phyloP scores from a whole-genome alignment of 1,140 invertebrate species.

The Aphaenogaster rudis region DNA sequence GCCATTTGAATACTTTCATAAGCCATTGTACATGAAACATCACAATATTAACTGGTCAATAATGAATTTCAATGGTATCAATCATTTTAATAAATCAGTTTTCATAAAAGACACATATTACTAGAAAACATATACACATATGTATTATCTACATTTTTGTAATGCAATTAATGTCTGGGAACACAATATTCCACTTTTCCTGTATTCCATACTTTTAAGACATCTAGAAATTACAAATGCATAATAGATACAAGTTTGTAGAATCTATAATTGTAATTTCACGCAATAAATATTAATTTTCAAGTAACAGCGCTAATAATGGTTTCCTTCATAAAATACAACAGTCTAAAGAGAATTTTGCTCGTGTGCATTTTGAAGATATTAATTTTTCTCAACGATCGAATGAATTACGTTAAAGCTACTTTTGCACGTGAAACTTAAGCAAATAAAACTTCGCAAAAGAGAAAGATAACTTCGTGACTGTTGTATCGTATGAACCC shows the following conservation, averaged over 20 bases:
- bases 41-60: background rate
- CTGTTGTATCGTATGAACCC: background rate
- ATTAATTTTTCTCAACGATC: background rate
- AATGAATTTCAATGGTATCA: conserved; percentile 13
- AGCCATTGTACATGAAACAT: background rate
- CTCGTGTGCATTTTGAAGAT: background rate
- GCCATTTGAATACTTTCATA: background rate
- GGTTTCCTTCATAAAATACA: conserved; percentile 3
- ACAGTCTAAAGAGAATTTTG: background rate
- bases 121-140: background rate
- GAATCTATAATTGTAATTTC: conserved; percentile 3
- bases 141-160: conserved; percentile 2
- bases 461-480: background rate
- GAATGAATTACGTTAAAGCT: background rate
- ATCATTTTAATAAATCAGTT: background rate
- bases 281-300: conserved; percentile 35
- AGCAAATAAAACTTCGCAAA: background rate
- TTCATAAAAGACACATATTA: background rate
- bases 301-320: conserved; percentile 7
- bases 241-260: conserved; percentile 15
- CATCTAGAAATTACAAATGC: conserved; percentile 21
- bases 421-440: background rate
- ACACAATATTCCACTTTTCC: conserved; percentile 4
- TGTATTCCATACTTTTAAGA: conserved; percentile 9
- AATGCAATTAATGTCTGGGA: background rate